Evolutionary conservation across 2,888 invertebrate species (phyloP).

Genomic region (Hypsopygia costalis): DNA sequence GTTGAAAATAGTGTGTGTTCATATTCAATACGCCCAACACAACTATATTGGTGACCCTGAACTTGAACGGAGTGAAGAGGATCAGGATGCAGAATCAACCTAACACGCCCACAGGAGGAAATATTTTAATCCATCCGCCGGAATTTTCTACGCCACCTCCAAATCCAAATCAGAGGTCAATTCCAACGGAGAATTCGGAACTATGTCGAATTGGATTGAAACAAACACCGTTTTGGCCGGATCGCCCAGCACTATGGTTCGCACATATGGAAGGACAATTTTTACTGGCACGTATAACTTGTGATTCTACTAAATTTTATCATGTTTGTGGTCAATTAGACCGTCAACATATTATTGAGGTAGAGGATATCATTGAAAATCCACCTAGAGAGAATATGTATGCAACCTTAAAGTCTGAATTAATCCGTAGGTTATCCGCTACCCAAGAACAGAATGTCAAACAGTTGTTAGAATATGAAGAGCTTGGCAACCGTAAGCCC

Average conservation of each 20-base stretch:
- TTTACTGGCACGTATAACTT: neutral
- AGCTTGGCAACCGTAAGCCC: slow-evolving; percentile 21
- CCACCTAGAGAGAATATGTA: neutral
- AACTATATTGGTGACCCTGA: too few relatives aligned
- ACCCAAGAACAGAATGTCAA: slow-evolving; percentile 19
- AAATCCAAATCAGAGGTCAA: too few relatives aligned
- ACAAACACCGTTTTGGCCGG: neutral
- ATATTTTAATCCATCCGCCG: too few relatives aligned
- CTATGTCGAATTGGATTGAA: neutral
- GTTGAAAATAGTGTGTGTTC: too few relatives aligned
- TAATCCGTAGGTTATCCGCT: slow-evolving; percentile 9
- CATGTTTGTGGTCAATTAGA: neutral
- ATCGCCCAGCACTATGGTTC: slow-evolving; percentile 1
- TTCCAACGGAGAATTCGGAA: neutral
- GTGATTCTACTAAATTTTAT: neutral
- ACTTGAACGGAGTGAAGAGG: too few relatives aligned
- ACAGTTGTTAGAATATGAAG: slow-evolving; percentile 21
- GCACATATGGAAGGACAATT: neutral
- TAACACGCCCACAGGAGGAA: too few relatives aligned
- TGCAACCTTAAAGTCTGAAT: neutral
- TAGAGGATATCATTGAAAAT: neutral
- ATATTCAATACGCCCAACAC: too few relatives aligned
- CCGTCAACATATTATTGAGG: neutral
- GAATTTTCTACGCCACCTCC: too few relatives aligned
- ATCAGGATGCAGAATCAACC: too few relatives aligned